Conservation (phyloP, 2,113 vertebrate genomes). For the Saccopteryx bilineata region DNA sequence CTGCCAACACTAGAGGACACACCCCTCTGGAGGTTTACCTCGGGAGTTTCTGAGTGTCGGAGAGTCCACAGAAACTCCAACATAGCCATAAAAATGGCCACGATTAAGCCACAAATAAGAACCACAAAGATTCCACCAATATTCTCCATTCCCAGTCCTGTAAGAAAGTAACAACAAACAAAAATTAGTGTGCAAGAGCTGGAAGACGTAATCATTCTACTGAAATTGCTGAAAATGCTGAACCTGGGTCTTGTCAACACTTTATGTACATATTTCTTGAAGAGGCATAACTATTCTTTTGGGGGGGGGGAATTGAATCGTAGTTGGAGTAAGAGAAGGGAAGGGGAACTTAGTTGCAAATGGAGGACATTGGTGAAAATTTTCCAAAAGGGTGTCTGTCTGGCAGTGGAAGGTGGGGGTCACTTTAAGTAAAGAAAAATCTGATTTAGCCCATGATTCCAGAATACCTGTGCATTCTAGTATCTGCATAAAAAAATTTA, state of each 20-base stretch:
- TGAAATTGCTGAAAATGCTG: neutral
- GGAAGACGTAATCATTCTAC: neutral
- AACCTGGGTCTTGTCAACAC: neutral
- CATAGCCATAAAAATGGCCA: conserved; percentile 99
- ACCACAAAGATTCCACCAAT: conserved; percentile 99
- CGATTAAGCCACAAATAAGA: conserved; percentile 98
- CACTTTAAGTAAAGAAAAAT: neutral
- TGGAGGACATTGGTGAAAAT: neutral
- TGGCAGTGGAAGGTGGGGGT: neutral
- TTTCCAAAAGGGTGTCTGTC: rapidly evolving
- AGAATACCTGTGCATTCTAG: neutral
- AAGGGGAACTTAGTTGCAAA: neutral
- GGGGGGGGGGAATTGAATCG: neutral
- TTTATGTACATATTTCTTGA: neutral
- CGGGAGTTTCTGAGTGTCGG: conserved; percentile 94
- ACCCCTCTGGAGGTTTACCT: conserved; percentile 90
- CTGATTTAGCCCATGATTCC: neutral
- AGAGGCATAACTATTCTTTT: neutral
- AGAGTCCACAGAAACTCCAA: conserved; percentile 99
- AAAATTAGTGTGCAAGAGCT: conserved; percentile 43
- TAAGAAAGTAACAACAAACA: conserved; percentile 61
- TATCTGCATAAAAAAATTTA: neutral
- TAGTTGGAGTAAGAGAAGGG: neutral
- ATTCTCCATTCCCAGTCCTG: conserved; percentile 99
- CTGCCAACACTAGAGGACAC: neutral